These are phyloP conservation scores for Acipenser ruthenus DNA, from an alignment of 2,797 vertebrate species.

Conservation along the genomic window DNA sequence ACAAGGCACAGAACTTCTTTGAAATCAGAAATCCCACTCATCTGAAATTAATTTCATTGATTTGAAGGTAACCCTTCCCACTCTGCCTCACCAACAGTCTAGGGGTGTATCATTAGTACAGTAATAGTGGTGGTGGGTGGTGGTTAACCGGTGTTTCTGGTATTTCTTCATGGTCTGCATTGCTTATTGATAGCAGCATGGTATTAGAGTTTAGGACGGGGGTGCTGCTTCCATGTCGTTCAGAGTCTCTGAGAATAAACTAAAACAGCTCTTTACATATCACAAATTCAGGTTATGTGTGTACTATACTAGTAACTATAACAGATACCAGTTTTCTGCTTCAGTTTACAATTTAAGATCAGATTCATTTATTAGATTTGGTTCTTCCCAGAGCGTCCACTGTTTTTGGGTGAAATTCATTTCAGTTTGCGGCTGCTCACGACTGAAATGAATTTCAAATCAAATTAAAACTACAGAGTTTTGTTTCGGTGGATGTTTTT, in stretches of 20 bases:
- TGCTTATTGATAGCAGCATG: conserved; percentile 14
- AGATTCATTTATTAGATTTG: too few species aligned
- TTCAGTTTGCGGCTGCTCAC: too few species aligned
- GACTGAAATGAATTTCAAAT: too few species aligned
- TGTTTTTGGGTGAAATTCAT: too few species aligned
- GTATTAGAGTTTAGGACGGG: conserved; percentile 2
- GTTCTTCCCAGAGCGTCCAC: too few species aligned
- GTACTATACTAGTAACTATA: conserved; percentile 1
- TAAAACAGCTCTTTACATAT: conserved; percentile 20
- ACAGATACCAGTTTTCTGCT: not conserved
- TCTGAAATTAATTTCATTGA: conserved; percentile 5
- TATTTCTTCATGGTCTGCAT: not conserved
- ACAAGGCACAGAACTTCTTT: too few species aligned
- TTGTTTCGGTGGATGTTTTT: too few species aligned
- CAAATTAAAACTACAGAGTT: too few species aligned
- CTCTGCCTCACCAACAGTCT: too few species aligned
- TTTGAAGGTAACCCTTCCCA: conserved; percentile 6
- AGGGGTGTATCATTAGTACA: too few species aligned
- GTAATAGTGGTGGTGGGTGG: conserved; percentile 12
- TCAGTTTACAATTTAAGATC: too few species aligned
- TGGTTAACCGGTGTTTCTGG: conserved; percentile 6
- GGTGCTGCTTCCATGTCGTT: conserved; percentile 13
- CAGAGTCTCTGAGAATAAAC: conserved; percentile 18
- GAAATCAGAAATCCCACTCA: not conserved
- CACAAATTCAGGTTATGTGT: not conserved